Base-by-base conservation (phyloP, 2,113 vertebrate genomes). In the Indri indri region DNA sequence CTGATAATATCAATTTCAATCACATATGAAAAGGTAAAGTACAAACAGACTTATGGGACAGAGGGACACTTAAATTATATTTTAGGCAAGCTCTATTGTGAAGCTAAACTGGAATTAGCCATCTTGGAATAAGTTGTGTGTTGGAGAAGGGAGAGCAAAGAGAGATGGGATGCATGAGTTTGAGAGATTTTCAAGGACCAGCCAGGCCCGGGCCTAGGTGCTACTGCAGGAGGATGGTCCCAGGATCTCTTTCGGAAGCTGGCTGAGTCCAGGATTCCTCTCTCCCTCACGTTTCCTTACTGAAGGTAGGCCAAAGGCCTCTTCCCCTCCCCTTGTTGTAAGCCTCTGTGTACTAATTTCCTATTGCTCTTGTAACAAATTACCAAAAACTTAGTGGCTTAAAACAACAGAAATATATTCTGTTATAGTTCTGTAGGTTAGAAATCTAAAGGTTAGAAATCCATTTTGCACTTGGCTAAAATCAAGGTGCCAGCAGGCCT, bases 161-260 rank as follows among this genome's bases (percentile, higher is more conserved):
- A 59, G 20, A 12, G 37, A 1, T 20, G 32, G 6, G 40, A 52
- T 27, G 0, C 16, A 40, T 0, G 8, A 27, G 50, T 65, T 70
- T 70, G 32, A 42, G 65, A 70, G 57, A 22, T 40, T 57, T n/a
- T 23, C 17, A 3, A 57, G 45, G 73, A 57, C 54, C 57, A 47
- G 17, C 30, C 22, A 63, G 18, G 27, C 27, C 42, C 40, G 23
- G 6, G 40, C 23, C 1, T 1, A 0, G 17, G 16, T 61, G 32
- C 3, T 30, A 40, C 1, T 18, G 0, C 34, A 27, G 34, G 18
- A 52, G 34, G 12, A 3, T 54, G 37, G 70, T 47, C 47, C 42
- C 32, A 42, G 71, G 13, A n/a, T 30, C 27, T 27, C 6, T 11
- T 50, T 16, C n/a, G 83, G 76, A 61, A 92, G 50, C 59, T 68